Base-by-base conservation (phyloP, 2,888 invertebrate species). In the Alsophila aescularia region DNA sequence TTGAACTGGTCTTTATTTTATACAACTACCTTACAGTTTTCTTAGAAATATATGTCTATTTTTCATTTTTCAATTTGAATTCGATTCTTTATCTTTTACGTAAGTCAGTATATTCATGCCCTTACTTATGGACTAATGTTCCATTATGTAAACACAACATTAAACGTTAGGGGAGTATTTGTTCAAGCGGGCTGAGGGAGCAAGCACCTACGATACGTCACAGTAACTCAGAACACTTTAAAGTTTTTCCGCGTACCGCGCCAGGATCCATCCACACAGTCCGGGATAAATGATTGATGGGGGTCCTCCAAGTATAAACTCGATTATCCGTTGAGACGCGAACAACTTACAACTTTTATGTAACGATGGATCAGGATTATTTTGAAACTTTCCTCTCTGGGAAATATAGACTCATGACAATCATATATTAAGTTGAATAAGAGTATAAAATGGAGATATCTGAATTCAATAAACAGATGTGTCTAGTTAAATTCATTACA, bases 261-360 rank as follows among this genome's bases (percentile, higher is more conserved):
- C 68, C 66, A 67, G 76, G 81, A 80, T 79, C 82, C 81, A 74
- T 77, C 63, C 69, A 71, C 70, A 74, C 74, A 77, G 79, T 80
- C 81, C 79, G 74, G 79, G 85, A 88, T 91, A 90, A 89, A 91
- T 91, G 90, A 91, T 91, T 90, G 90, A 91, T 91, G 90, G 87
- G 82, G 81, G 83, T 79, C 84, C 85, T 85, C 83, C 87, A 90
- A 91, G 90, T 87, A 90, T 87, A 91, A 91, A 91, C 90, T 91
- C 90, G 90, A 91, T 91, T 91, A 91, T 91, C 90, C 90, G 86
- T 79, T 79, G 87, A 87, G 90, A 89, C 90, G 89, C 83, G 90
- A 90, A 90, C 90, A 90, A 90, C 90, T 90, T 87, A 87, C 90
- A 90, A 90, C 84, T 91, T 91, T 90, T 90, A 86, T 90, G 87